Evolutionary conservation across 1,140 invertebrate genomes (phyloP).

Genomic region (Grapholita molesta): DNA sequence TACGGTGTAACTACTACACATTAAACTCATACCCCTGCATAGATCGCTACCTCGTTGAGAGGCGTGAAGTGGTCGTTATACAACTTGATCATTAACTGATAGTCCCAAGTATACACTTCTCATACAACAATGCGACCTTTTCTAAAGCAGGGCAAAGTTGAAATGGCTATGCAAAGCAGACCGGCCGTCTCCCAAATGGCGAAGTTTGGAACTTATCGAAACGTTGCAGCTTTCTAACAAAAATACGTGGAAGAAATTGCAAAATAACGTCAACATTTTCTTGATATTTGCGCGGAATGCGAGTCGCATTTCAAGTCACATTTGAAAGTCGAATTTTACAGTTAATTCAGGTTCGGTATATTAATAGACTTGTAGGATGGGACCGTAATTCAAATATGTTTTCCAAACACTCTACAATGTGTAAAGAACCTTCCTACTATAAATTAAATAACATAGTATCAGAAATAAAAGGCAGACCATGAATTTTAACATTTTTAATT

Average conservation of each 20-base stretch:
- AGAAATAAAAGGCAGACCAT: too few relatives aligned
- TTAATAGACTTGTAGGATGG: not conserved
- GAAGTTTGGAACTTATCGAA: constrained; percentile 11
- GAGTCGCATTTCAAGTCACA: not conserved
- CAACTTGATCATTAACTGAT: not conserved
- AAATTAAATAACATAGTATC: too few relatives aligned
- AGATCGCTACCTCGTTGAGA: not conserved
- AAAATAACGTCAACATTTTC: constrained; percentile 5
- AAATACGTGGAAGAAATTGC: constrained; percentile 11
- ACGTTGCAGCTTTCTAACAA: constrained; percentile 4
- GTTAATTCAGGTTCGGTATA: not conserved
- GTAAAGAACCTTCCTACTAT: too few relatives aligned
- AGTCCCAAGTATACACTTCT: not conserved
- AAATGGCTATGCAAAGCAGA: constrained; percentile 10
- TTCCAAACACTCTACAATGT: too few relatives aligned
- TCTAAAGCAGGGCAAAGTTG: not conserved
- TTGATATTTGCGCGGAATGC: not conserved
- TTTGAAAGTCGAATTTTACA: not conserved
- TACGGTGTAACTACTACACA: not conserved
- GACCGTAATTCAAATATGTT: too few relatives aligned
- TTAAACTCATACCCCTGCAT: not conserved
- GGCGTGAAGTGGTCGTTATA: not conserved
- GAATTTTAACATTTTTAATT: too few relatives aligned
- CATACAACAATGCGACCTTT: not conserved
- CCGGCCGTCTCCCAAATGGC: constrained; percentile 3